Evolutionary conservation across 2,113 vertebrate genomes (phyloP), one percentile per base, ranked within the genome.

Genomic region (Cyprinodon variegatus): DNA sequence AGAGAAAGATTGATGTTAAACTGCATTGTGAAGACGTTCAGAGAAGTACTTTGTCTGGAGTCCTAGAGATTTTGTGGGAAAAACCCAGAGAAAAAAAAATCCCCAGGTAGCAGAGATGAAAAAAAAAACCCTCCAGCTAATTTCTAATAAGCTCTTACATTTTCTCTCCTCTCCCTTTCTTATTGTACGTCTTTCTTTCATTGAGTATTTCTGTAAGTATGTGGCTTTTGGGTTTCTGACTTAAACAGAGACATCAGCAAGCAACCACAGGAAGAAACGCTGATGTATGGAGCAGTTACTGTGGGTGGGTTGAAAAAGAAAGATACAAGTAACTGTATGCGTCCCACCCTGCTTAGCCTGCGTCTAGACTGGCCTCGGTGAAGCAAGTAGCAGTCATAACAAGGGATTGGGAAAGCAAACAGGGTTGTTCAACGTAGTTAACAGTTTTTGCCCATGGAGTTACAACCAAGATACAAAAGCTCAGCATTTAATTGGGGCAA

Each of bases 311-410:
- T 76, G 79, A 80, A 86, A 88, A 50, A 74, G 50, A 92, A 89
- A 89, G 89, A 92, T 84, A 92, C 81, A 81, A 87, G 85, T 89
- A 88, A 90, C 83, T 82, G 89, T 90, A 90, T 90, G 90, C 83
- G 92, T 93, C 91, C 91, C 91, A 90, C 93, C 94, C 92, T 90
- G 83, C 82, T 91, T 73, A 85, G 86, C 78, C 71, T 81, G 72
- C 65, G 88, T 94, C 92, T 93, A 85, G 88, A 91, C 90, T 72
- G 66, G 86, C 72, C 88, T 74, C 68, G 8, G 60, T 70, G 62
- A 87, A 70, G 80, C 86, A 57, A 81, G 84, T 68, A 45, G 75
- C 86, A 90, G 86, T 85, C 88, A 89, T 81, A 89, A 88, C 85
- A 89, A 88, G 85, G 88, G 88, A 90, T 89, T 84, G 79, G 29